Base-by-base conservation (phyloP, 2,797 vertebrate species). In the Lithobates sylvaticus region DNA sequence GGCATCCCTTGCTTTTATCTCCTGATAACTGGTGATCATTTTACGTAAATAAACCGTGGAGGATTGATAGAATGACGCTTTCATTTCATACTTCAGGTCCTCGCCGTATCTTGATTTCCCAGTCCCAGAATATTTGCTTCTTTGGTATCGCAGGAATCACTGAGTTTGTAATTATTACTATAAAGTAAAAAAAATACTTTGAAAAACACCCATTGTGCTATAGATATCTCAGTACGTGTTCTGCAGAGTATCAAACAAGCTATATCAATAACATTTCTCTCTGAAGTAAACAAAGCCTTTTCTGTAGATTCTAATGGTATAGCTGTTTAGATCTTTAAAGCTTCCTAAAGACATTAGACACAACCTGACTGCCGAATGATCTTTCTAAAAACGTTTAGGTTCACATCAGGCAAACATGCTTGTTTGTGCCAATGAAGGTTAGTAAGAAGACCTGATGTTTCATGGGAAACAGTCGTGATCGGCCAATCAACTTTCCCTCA, bases 71-170 rank as follows among this genome's bases (percentile, higher is more conserved):
- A 94, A 93, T 93, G 89, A 93, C 92, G 94, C 93, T 95, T 97
- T 96, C 93, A 96, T 97, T 96, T 96, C 95, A 95, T 94, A 93
- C 94, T 93, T 88, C 88, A 92, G 89, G 90, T 91, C 88, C 84
- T 80, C 71, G 5, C 42, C 26, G 27, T 74, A 80, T 85, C 77
- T 39, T 36, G 69, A 85, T 75, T 75, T 29, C 64, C 70, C n/a
- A 27, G 70, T 47, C 77, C 73, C 39, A 32, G 47, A 85, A 78
- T 85, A 65, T 85, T 79, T 61, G 26, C 42, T 73, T 73, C 29
- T 32, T 29, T 54, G 9, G 65, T 78, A 64, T 72, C 76, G 42
- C 26, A 2, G 23, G 27, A 77, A 84, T 84, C 74, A 13, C 18
- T 21, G 70, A n/a, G 69, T 70, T 68, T 72, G 67, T 84, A 71